Base-by-base conservation (phyloP, 2,888 invertebrate genomes). In the Loripinus fragilis region DNA sequence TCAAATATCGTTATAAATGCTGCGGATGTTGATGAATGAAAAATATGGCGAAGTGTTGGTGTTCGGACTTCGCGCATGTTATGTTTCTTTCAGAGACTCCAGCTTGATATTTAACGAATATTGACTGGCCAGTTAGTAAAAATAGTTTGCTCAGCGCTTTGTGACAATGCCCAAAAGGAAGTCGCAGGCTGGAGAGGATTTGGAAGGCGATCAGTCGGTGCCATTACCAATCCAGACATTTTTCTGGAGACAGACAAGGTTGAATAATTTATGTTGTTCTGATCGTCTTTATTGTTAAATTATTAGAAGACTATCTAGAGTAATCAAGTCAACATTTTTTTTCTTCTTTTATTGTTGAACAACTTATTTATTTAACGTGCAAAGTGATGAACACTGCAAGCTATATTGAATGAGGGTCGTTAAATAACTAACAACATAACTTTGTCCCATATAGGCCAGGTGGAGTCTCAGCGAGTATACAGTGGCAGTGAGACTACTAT, bases 211-310 rank as follows among this genome's bases (percentile, higher is more conserved):
- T 67, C 85, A 90, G 66, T 88, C 91, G 74, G 95, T 99, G 81
- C 99, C 99, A 0, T 96, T 99, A 83, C 97, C 99, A 0, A 97
- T 99, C 79, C 99, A 99, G 94, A 97, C 98, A 90, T 99, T 98
- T 94, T 95, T 99, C 81, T 99, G 99, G 99, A 95, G 97, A 89
- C 98, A 99, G 95, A 97, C 98, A 84, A 96, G 96, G 96, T 96
- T 68, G 42, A 60, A 60, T 55, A 35, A 48, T 71, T 52, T 28
- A 41, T 71, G 38, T 38, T 38, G 38, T 38, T 38, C 12, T 38
- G 12, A 5, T 38, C 38, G 38, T 38, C 12, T 38, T 38, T 38
- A n/a, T n/a, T n/a, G n/a, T n/a, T n/a, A n/a, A n/a, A n/a, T n/a
- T n/a, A n/a, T n/a, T n/a, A n/a, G n/a, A n/a, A n/a, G n/a, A n/a